Percentiles rank a stretch among this genome's conserved stretches.
Evolutionary conservation across 2,113 vertebrate species (phyloP).

Genomic region (Serilophus lunatus): DNA sequence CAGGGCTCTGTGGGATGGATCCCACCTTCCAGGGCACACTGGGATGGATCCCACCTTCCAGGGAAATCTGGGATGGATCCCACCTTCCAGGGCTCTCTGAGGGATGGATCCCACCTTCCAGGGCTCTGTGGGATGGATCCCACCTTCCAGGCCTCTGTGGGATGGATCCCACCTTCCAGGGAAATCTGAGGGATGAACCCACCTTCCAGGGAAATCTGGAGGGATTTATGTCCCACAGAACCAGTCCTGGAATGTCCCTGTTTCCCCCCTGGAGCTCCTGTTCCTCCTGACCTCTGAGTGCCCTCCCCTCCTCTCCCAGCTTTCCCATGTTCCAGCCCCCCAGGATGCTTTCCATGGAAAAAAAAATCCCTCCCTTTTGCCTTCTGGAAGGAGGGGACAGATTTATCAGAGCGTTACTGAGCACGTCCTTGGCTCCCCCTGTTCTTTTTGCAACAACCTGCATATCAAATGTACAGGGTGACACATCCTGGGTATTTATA

Average conservation of each 20-base stretch:
- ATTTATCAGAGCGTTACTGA: neutral
- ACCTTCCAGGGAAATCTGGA: neutral
- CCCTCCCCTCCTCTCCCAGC: neutral
- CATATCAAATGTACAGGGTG: neutral
- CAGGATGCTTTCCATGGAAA: fast-evolving
- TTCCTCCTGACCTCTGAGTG: neutral
- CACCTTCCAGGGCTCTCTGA: too few species aligned
- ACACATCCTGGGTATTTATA: neutral
- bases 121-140: too few species aligned
- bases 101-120: too few species aligned
- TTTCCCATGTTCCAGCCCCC: neutral
- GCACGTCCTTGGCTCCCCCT: fast-evolving
- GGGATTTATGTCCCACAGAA: neutral
- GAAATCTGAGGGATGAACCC: neutral
- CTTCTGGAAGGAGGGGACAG: neutral
- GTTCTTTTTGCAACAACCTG: neutral
- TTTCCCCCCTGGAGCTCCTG: neutral
- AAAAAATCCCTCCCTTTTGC: fast-evolving
- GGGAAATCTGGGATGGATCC: neutral
- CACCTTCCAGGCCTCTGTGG: neutral
- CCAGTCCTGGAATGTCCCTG: neutral
- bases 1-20: too few species aligned
- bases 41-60: neutral
- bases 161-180: neutral
- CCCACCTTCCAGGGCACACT: neutral